Evolutionary conservation across 2,888 invertebrate species (phyloP).

Genomic region (Coelogynopora nodosa): DNA sequence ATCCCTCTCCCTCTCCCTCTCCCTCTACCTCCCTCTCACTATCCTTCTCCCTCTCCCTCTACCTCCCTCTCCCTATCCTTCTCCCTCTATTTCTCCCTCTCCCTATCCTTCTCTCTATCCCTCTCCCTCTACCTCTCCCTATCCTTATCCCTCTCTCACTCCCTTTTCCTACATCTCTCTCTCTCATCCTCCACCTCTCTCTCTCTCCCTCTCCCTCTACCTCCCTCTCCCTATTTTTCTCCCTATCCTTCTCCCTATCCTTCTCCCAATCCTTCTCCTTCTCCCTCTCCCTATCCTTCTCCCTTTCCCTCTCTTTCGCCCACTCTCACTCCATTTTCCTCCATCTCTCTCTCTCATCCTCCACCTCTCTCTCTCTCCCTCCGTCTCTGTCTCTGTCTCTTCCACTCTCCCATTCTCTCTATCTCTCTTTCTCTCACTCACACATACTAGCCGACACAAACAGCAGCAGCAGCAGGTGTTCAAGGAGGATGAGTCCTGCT

Average conservation of each 20-base stretch:
- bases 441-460: too few species aligned
- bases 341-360: constrained; percentile 34
- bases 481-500: too few species aligned
- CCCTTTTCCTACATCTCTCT: constrained; percentile 37
- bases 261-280: too few species aligned
- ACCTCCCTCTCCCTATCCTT: constrained; percentile 42
- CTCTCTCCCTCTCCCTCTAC: background rate
- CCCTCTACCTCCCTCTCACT: constrained; percentile 33
- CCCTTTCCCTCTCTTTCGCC: too few species aligned
- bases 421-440: too few species aligned
- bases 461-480: too few species aligned
- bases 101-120: constrained; percentile 13
- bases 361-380: constrained; percentile 32
- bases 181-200: constrained; percentile 26
- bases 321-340: too few species aligned
- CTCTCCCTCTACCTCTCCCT: constrained; percentile 38
- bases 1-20: constrained; percentile 41
- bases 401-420: constrained; percentile 34
- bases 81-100: constrained; percentile 9
- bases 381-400: constrained; percentile 35
- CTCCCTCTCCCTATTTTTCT: constrained; percentile 11
- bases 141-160: constrained; percentile 40
- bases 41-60: constrained; percentile 37
- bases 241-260: constrained; percentile 14
- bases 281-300: constrained; percentile 20